Base-by-base conservation (phyloP, 2,888 invertebrate species). In the Agrotis segetum region DNA sequence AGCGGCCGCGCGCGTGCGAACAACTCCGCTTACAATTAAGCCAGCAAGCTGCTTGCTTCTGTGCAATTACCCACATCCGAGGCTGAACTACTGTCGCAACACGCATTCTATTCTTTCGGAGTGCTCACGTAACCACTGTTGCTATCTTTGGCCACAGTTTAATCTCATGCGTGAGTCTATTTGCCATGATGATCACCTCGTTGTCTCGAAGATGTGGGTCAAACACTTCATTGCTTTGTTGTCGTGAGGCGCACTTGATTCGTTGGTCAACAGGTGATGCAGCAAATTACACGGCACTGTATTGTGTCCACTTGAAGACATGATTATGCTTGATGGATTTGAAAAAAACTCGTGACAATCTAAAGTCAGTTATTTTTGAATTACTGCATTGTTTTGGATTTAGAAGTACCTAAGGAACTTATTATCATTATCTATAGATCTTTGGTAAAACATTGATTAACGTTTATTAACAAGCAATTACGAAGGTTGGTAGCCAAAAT, bases 11-110 rank as follows among this genome's bases (percentile, higher is more conserved):
- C 90, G 88, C 91, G 92, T 93, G 93, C 92, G 94, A 94, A 93
- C 88, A 87, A 88, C 87, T 89, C 87, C 86, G 85, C 82, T 86
- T 76, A 88, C 88, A 89, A 92, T 90, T 89, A 89, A 89, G 84
- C 82, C 81, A 86, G 81, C 86, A 83, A 88, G 85, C 87, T 89
- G 86, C 88, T 87, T 78, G 86, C 88, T 88, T 83, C 84, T 87
- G 87, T 88, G 87, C 87, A 90, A 91, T 93, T 92, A 92, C 88
- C 89, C 83, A 91, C 90, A 92, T 92, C 91, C 93, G 93, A 93
- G 92, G 92, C 88, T 93, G 91, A 88, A 87, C 89, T 81, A 79
- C 87, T 94, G 92, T 93, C 90, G 93, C 92, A 93, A 94, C 91
- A 90, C 86, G 85, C 91, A 90, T 93, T 92, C 91, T 92, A 92